Conservation (phyloP, 2,888 invertebrate species). For the Epistrophe grossulariae region DNA sequence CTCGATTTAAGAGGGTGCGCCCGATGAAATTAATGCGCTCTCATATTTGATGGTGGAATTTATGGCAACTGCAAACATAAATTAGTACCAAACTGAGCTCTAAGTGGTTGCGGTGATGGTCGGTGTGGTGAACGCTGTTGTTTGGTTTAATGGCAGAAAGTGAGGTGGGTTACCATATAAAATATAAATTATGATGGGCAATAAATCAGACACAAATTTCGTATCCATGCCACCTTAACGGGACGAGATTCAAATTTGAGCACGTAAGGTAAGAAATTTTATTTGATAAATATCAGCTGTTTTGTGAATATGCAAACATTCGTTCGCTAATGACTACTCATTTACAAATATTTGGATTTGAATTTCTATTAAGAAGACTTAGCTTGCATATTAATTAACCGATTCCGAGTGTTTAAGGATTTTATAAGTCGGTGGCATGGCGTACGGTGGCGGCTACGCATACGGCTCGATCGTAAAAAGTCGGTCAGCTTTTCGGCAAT, state of each 20-base stretch:
- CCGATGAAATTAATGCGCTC: conserved; percentile 48
- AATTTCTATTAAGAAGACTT: background rate
- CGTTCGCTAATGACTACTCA: background rate
- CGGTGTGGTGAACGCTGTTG: conserved; percentile 1
- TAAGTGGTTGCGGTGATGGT: background rate
- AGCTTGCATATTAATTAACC: background rate
- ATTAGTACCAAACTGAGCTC: conserved; percentile 37
- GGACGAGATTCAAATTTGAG: conserved; percentile 14
- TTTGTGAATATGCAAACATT: conserved; percentile 22
- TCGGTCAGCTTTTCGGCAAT: no score
- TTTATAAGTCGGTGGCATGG: background rate
- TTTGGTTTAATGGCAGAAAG: conserved; percentile 44
- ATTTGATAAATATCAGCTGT: conserved; percentile 33
- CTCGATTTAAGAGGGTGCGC: conserved; percentile 56
- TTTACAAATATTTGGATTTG: background rate
- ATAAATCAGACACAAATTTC: conserved; percentile 56
- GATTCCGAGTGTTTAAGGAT: background rate
- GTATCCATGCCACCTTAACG: background rate
- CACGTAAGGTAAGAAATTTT: conserved; percentile 18
- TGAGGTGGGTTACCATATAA: conserved; percentile 46
- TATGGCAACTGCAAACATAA: conserved; percentile 62
- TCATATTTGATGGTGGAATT: conserved; percentile 54
- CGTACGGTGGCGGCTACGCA: background rate
- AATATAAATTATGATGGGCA: conserved; percentile 52
- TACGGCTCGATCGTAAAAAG: no score